Base-by-base conservation (phyloP, 2,888 invertebrate genomes). In the Zygogramma bicolorata region DNA sequence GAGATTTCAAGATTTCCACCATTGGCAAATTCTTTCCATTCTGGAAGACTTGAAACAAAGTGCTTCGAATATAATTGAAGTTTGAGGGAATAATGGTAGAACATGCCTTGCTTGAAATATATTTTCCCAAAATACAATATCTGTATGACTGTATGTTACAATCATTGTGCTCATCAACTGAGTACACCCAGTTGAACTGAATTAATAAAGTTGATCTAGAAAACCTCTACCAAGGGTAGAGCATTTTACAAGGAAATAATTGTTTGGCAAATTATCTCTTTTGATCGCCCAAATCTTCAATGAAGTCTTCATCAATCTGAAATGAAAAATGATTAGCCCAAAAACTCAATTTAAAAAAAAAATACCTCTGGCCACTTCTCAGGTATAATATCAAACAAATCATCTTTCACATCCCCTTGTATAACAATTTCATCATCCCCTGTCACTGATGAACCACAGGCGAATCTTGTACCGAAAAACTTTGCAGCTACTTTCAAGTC, bases 341-440 rank as follows among this genome's bases (percentile, higher is more conserved):
- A 53, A 53, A 61, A 40, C 61, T 20, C 65, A 38, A 27, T 29
- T 68, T 46, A 31, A 20, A 27, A 18, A 20, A 6, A 8, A 63
- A 68, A 74, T 85, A 95, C 95, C 90, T 97, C 95, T 68, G 97
- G 94, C 98, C 98, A 99, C 87, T 99, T 99, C 83, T 98, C 98
- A 66, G 98, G 97, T 84, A 99, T 96, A 77, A 99, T 93, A 89
- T 99, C 99, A 88, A 97, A 97, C 25, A 99, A 89, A 82, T 99
- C 99, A 89, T 99, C 98, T 88, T 99, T 98, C 0, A 99, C 97
- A 88, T 99, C 98, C 67, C 98, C 99, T 88, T 99, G 99, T 85
- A 99, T 98, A 58, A 99, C 99, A 85, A 99, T 99, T 88, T 99
- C 99, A 90, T 99, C 99, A 79, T 98, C 97, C 5, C 97, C 98